Conservation (phyloP, 2,113 vertebrate genomes). For the Seriola quinqueradiata region DNA sequence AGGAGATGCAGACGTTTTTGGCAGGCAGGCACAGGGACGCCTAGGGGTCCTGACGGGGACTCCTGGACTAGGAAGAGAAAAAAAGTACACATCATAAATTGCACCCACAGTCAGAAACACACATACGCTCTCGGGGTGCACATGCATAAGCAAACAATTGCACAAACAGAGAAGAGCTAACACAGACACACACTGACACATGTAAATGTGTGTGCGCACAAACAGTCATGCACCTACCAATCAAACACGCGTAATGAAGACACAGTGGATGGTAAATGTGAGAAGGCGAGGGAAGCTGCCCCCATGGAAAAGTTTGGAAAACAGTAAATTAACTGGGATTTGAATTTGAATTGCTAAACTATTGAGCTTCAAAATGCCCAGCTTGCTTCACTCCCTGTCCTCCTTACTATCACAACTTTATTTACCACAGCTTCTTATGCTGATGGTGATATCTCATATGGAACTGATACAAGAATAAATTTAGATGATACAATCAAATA, state of each 20-base stretch:
- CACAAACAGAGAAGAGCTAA: constrained; percentile 31
- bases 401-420: neutral
- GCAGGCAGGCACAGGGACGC: constrained; percentile 78
- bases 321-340: constrained; percentile 23
- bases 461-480: neutral
- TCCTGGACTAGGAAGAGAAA: constrained; percentile 79
- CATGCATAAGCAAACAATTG: constrained; percentile 53
- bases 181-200: constrained; percentile 38
- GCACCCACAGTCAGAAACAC: constrained; percentile 64
- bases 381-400: neutral
- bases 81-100: constrained; percentile 70
- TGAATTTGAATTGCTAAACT: constrained; percentile 36
- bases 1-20: constrained; percentile 82
- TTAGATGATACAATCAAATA: neutral
- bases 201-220: constrained; percentile 21
- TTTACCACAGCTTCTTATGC: neutral
- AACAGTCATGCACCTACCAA: constrained; percentile 23
- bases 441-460: neutral
- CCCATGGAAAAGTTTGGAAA: constrained; percentile 47
- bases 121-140: constrained; percentile 47
- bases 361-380: constrained; percentile 4
- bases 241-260: constrained; percentile 54
- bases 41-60: constrained; percentile 79
- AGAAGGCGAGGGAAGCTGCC: constrained; percentile 56
- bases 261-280: constrained; percentile 54